Evolutionary conservation across 2,113 vertebrate species (phyloP), one percentile per base, ranked within the genome.

Genomic region (Grammatotria lemairii): DNA sequence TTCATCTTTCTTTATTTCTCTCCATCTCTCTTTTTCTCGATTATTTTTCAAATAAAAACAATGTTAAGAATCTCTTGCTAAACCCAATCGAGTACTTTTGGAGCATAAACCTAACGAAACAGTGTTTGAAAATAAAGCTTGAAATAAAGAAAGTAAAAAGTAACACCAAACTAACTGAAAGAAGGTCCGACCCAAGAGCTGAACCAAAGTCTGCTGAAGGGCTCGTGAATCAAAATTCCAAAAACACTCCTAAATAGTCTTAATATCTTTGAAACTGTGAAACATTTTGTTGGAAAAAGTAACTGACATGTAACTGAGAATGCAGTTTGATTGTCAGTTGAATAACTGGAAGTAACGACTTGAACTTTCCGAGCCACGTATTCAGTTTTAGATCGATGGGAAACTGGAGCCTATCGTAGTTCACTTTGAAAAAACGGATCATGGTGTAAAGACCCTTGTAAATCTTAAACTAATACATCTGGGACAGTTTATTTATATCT

Each of bases 261-360:
- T 42, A 14, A 40, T 42, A 42, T 70, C 65, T 42, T 42, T 70
- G 12, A 23, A 42, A 23, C 8, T 42, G 35, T 42, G 65, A 70
- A 40, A 40, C n/a, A 42, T 70, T 70, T 70, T 4, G 7, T 14
- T 70, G 35, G 5, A 23, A 70, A 70, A 4, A 40, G 35, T 42
- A 42, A 16, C 12, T 23, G 65, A 70, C 13, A 42, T 0, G n/a
- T 42, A 70, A 42, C 12, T 23, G 35, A 70, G 35, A 70, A 70
- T 0, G 8, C 65, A 42, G 1, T 42, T 70, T 70, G 4, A 70
- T 9, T 42, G 63, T 0, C 5, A 70, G 35, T 0, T 42, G n/a
- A 42, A 3, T 70, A 23, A 42, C 35, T 6, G 65, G 7, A 70
- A 70, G 35, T 23, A 70, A 70, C 4, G 35, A 42, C n/a, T 40